phyloP scores from a whole-genome alignment of 2,888 invertebrate genomes.

The Atrina japonica region DNA sequence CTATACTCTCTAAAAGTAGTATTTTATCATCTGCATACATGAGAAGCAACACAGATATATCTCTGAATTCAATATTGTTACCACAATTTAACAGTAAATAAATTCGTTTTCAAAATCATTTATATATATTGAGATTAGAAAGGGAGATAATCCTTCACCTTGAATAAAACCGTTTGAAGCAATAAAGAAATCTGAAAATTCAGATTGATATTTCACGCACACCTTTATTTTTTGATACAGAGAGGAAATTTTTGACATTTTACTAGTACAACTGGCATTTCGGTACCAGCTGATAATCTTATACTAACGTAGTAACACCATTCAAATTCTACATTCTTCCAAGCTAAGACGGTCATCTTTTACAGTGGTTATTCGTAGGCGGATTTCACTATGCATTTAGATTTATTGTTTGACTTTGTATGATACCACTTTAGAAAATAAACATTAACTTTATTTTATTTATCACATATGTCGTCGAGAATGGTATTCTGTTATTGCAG shows the following conservation, averaged over 20 bases:
- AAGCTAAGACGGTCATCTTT: too few relatives aligned
- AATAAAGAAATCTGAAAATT: neutral
- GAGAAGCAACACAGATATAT: neutral
- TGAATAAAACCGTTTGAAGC: neutral
- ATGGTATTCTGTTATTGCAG: too few relatives aligned
- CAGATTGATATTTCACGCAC: neutral
- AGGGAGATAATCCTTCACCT: conserved; percentile 5
- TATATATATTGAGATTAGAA: conserved; percentile 1
- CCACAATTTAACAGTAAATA: neutral
- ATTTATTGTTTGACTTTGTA: too few relatives aligned
- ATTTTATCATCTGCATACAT: conserved; percentile 1
- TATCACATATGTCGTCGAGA: too few relatives aligned
- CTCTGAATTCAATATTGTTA: neutral
- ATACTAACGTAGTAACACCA: too few relatives aligned
- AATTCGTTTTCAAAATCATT: conserved; percentile 4
- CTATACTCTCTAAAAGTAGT: neutral
- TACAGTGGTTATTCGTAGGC: too few relatives aligned
- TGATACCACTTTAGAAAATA: too few relatives aligned
- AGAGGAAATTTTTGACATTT: neutral
- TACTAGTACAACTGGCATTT: too few relatives aligned
- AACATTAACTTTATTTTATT: too few relatives aligned
- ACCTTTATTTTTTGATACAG: neutral
- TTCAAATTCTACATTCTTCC: too few relatives aligned
- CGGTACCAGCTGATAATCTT: too few relatives aligned
- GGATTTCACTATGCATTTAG: too few relatives aligned